Evolutionary conservation across 2,797 vertebrate species (phyloP).

Genomic region (Acridotheres tristis): DNA sequence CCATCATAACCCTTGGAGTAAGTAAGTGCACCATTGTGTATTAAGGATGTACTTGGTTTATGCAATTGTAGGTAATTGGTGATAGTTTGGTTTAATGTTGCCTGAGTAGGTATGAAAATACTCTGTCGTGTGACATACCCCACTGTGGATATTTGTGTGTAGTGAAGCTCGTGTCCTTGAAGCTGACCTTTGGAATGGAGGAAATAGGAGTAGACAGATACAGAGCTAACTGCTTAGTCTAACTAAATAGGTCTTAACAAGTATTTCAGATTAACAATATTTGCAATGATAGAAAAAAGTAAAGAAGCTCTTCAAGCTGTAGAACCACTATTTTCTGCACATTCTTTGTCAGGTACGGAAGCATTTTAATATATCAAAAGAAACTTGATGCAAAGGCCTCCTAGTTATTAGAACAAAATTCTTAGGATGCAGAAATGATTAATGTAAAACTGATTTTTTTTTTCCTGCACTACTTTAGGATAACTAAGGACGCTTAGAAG

Average conservation of each 20-base stretch:
- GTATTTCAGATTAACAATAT: neutral
- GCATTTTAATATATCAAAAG: neutral
- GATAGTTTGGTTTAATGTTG: neutral
- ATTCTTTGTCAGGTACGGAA: neutral
- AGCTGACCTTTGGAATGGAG: neutral
- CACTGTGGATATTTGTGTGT: neutral
- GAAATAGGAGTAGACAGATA: neutral
- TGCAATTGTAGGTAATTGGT: neutral
- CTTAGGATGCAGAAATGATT: neutral
- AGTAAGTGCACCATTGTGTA: neutral
- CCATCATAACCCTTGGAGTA: neutral
- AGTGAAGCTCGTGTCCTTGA: neutral
- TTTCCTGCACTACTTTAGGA: neutral
- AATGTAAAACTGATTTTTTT: neutral
- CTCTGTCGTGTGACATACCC: neutral
- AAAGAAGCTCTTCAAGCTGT: neutral
- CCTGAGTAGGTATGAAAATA: neutral
- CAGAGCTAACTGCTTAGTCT: neutral
- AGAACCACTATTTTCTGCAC: neutral
- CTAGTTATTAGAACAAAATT: neutral
- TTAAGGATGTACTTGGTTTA: neutral
- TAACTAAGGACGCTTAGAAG: neutral
- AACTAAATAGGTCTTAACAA: neutral
- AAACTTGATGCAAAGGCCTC: neutral
- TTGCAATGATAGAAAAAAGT: neutral